Base-by-base conservation (phyloP, 2,888 invertebrate genomes). In the Anodontia alba region DNA sequence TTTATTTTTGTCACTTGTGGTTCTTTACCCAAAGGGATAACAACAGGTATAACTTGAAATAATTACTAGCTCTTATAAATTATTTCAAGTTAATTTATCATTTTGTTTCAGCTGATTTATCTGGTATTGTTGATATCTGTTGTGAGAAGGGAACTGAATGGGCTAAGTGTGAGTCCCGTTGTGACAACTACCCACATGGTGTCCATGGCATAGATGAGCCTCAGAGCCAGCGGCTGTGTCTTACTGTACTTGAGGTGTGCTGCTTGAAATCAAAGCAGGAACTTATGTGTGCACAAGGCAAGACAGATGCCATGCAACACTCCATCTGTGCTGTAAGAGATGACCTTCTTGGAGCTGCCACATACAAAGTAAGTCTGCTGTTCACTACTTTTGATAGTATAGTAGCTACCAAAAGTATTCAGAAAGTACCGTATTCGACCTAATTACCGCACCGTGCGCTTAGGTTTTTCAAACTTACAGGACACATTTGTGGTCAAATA, bases 221-320 rank as follows among this genome's bases (percentile, higher is more conserved):
- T 3, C 76, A 72, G 31, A 86, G 91, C 54, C 89, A 88, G 83
- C 66, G 75, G 26, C 83, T 85, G 75, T 91, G 91, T 84, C 67
- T 75, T 29, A 77, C 88, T 29, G 83, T 92, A 46, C 73, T 92
- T 8, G 87, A 92, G 78, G 89, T 93, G 36, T 94, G 94, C 86
- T 94, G 94, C 69, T 88, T 93, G 70, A 91, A 92, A 73, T 87
- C 91, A 46, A 87, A 90, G 36, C 91, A 92, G 73, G 80, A 88
- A n/a, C 84, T 87, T 43, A 90, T 91, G 83, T 94, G 94, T 80
- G 83, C 86, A 42, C 54, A 69, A 36, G 94, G 94, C 49, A 90
- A 90, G 69, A 79, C 38, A 20, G 73, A 73, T 31, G 81, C 78
- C 31, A 46, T 12, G 10, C 20, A 43, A 2, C n/a, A 23, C 20